Evolutionary conservation across 1,140 invertebrate genomes (phyloP).

Genomic region (Leptinotarsa defecta): DNA sequence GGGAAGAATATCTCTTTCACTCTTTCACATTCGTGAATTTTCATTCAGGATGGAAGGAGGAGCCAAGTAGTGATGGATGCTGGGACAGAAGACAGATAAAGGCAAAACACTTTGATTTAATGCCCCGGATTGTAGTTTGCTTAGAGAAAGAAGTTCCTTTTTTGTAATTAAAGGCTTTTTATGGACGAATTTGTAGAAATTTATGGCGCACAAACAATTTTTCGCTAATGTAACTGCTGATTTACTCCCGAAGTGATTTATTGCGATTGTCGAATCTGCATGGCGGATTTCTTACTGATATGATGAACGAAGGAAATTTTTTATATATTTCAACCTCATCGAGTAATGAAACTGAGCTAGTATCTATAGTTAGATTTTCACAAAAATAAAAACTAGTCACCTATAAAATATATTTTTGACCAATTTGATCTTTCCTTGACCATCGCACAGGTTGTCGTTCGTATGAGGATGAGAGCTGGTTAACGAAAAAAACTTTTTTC

Average conservation of each 20-base stretch:
- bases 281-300: background rate
- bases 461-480: no score
- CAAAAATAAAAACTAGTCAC: no score
- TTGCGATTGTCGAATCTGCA: background rate
- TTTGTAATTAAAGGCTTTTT: conserved; percentile 52
- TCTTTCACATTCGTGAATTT: conserved; percentile 19
- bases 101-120: conserved; percentile 55
- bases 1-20: background rate
- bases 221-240: conserved; percentile 34
- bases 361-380: no score
- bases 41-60: conserved; percentile 44
- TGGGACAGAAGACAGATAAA: conserved; percentile 52
- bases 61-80: conserved; percentile 49
- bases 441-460: no score
- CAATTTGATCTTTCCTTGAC: no score
- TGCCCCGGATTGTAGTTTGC: conserved; percentile 51
- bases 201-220: conserved; percentile 46
- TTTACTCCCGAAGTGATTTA: conserved; percentile 20
- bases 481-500: no score
- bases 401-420: no score
- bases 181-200: conserved; percentile 47
- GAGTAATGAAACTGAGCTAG: no score
- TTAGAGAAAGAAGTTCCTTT: conserved; percentile 51
- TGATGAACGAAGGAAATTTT: background rate
- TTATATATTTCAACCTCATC: no score